Percentiles rank a stretch among this genome's conserved stretches.
These are phyloP conservation scores for Pelmatolapia mariae DNA, from an alignment of 2,113 vertebrate species.

Conservation along the genomic window DNA sequence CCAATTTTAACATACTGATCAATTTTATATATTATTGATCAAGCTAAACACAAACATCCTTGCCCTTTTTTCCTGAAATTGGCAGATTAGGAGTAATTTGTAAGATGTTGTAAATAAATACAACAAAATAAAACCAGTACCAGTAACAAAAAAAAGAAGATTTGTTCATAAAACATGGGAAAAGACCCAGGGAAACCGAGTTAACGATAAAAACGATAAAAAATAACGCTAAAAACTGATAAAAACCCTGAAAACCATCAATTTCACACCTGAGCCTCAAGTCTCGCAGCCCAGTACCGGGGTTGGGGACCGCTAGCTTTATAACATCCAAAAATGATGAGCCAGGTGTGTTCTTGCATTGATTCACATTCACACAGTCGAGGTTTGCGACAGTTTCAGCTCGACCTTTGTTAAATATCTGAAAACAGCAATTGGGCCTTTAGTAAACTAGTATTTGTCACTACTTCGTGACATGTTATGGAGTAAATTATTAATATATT, in stretches of 20 bases:
- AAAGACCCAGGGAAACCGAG: fast-evolving
- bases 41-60: neutral
- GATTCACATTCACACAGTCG: no score
- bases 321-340: neutral
- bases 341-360: no score
- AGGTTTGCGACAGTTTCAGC: neutral
- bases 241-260: neutral
- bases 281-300: fast-evolving
- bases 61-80: fast-evolving
- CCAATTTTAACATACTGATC: neutral
- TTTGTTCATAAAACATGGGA: neutral
- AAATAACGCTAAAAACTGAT: fast-evolving
- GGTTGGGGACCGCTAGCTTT: neutral
- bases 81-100: neutral
- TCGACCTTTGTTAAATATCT: neutral
- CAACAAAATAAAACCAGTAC: fast-evolving
- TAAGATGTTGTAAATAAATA: neutral
- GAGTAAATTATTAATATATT: neutral
- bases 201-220: fast-evolving
- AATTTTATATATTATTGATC: neutral
- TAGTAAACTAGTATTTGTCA: neutral
- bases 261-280: neutral
- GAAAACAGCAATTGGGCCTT: neutral
- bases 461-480: neutral
- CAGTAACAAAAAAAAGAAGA: fast-evolving